Evolutionary conservation across 2,888 invertebrate species (phyloP), one percentile per base, ranked within the genome.

Genomic region (Chymomyza caudatula): DNA sequence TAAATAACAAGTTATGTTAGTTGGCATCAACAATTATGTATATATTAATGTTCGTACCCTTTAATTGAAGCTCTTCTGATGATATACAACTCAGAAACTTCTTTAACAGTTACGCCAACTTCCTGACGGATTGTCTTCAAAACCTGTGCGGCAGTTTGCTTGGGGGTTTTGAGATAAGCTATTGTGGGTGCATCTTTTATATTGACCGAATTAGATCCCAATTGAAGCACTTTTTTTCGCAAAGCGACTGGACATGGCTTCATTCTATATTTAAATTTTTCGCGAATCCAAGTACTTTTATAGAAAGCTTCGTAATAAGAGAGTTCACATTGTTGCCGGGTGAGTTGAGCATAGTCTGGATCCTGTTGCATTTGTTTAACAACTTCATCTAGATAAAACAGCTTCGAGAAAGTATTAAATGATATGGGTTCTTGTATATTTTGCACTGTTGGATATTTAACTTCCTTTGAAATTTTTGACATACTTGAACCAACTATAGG

Each of bases 221-320:
- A 37, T 25, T 42, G 29, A 2, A 74, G 44, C n/a, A 76, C 29
- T 23, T 58, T 67, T 4, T 20, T n/a, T 3, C 15, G 63, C 4
- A 76, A 4, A 0, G 13, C 6, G 2, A 43, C 1, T 13, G 66
- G 66, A 25, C 76, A 73, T 0, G 67, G 17, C 4, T 20, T 61
- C 0, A 73, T 2, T 8, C 1, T 57, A 13, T 8, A 72, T 0
- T 2, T 8, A 11, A 73, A 76, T 15, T 61, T 68, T 3, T 29
- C 4, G 3, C 76, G 76, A 22, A 76, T 58, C 8, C 52, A 37
- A 1, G 74, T 70, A 8, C 15, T 55, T 0, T 55, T 61, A 23
- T 76, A 76, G 56, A 76, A 76, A 0, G 69, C 64, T 4, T 70
- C 22, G 20, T 49, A 76, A 19, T 55, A 76, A 13, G 43, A 42